These are phyloP conservation scores for Seriola quinqueradiata DNA, from an alignment of 2,113 vertebrate species.

Conservation along the genomic window DNA sequence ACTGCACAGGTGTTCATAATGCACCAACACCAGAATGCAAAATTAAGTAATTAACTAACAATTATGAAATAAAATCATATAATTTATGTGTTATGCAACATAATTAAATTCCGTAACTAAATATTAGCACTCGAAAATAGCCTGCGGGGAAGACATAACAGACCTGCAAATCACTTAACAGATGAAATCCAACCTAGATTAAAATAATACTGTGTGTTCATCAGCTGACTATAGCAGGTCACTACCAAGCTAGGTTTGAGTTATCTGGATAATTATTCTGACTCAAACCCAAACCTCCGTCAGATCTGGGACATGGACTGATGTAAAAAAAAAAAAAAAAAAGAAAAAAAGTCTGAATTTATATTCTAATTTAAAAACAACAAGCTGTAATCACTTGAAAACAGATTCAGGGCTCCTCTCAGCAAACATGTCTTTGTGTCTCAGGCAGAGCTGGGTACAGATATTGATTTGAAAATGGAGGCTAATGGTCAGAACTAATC, in stretches of 20 bases:
- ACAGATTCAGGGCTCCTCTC: not conserved
- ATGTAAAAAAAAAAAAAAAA: not conserved
- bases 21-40: not conserved
- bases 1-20: not conserved
- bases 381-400: not conserved
- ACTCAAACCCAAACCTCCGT: conserved; percentile 8
- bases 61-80: not conserved
- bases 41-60: not conserved
- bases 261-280: not conserved
- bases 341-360: not conserved
- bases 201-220: not conserved
- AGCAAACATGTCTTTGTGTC: not conserved
- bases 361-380: not conserved
- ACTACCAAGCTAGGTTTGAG: no score
- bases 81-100: not conserved
- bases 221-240: not conserved
- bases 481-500: conserved; percentile 69
- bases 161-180: not conserved
- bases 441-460: conserved; percentile 31
- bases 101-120: not conserved
- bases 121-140: not conserved
- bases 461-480: conserved; percentile 70
- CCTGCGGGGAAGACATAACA: not conserved
- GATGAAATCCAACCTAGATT: conserved; percentile 14
- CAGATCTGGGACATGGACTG: conserved; percentile 1